phyloP scores from a whole-genome alignment of 2,797 vertebrate species.

The Pseudochirops corinnae region DNA sequence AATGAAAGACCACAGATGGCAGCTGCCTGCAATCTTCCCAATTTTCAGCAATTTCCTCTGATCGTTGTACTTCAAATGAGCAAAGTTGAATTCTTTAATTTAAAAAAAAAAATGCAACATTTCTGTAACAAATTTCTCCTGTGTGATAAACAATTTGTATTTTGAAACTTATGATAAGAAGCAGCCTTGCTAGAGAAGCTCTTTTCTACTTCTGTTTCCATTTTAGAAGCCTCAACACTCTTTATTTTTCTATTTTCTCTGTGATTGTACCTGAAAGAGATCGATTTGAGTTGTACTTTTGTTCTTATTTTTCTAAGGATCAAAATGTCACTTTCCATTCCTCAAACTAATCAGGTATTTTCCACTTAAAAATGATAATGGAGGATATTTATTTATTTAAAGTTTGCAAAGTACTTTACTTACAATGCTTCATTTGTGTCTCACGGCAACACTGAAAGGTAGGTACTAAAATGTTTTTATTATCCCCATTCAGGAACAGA shows the following conservation, averaged over 20 bases:
- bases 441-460: background rate
- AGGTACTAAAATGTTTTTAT: background rate
- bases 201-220: slow-evolving; percentile 2
- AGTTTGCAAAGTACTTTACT: background rate
- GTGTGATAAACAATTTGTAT: slow-evolving; percentile 3
- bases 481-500: background rate
- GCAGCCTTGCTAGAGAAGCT: background rate
- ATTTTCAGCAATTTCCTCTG: slow-evolving; percentile 66
- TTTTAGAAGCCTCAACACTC: slow-evolving; percentile 4
- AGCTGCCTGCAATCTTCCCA: slow-evolving; percentile 58
- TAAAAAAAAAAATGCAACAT: background rate
- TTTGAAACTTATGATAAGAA: background rate
- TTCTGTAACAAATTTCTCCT: slow-evolving; percentile 26
- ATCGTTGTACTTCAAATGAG: slow-evolving; percentile 51
- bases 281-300: slow-evolving; percentile 31
- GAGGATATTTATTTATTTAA: background rate
- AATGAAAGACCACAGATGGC: slow-evolving; percentile 17
- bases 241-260: slow-evolving; percentile 45
- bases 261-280: background rate
- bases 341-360: slow-evolving; percentile 41
- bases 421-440: background rate
- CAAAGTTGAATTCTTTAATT: slow-evolving; percentile 41
- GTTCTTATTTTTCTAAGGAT: slow-evolving; percentile 38
- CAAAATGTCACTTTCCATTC: slow-evolving; percentile 32
- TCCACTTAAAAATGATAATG: background rate